Evolutionary conservation across 2,797 vertebrate species (phyloP).

Genomic region (Ctenochaetus hawaiiensis): DNA sequence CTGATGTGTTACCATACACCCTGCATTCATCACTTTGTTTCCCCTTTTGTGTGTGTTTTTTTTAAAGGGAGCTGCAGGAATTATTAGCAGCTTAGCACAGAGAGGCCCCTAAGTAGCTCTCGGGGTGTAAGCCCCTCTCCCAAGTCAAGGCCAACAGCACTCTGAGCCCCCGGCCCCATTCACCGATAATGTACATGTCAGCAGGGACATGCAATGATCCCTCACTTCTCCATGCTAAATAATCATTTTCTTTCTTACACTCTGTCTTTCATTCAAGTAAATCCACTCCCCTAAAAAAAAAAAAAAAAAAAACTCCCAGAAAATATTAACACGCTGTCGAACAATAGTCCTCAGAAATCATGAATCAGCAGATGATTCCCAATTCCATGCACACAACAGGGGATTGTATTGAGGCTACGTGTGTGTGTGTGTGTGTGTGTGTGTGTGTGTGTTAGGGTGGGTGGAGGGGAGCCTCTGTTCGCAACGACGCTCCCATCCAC

Average conservation of each 20-base stretch:
- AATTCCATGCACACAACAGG: conserved; percentile 75
- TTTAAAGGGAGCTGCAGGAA: conserved; percentile 78
- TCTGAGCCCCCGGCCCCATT: conserved; percentile 67
- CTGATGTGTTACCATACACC: conserved; percentile 56
- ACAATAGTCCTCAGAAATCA: conserved; percentile 78
- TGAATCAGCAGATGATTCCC: conserved; percentile 83
- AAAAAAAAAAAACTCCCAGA: conserved; percentile 61
- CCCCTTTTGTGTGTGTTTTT: conserved; percentile 70
- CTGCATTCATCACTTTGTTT: conserved; percentile 81
- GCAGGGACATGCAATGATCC: conserved; percentile 77
- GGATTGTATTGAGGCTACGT: conserved; percentile 66
- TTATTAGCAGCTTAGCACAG: conserved; percentile 84
- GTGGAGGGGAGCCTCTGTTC: conserved; percentile 65
- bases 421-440: conserved; percentile 38
- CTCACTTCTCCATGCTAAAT: conserved; percentile 75
- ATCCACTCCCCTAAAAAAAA: conserved; percentile 64
- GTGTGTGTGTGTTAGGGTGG: conserved; percentile 39
- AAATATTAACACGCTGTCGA: conserved; percentile 75
- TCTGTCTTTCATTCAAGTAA: conserved; percentile 73
- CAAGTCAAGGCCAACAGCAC: conserved; percentile 74
- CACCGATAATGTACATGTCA: conserved; percentile 76
- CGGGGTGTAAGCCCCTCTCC: conserved; percentile 82
- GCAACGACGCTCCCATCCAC: conserved; percentile 62
- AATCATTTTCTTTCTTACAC: conserved; percentile 74
- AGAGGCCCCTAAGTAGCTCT: conserved; percentile 81